Evolutionary conservation across 2,797 vertebrate species (phyloP), one percentile per base, ranked within the genome.

Genomic region (Tympanoctomys barrerae): DNA sequence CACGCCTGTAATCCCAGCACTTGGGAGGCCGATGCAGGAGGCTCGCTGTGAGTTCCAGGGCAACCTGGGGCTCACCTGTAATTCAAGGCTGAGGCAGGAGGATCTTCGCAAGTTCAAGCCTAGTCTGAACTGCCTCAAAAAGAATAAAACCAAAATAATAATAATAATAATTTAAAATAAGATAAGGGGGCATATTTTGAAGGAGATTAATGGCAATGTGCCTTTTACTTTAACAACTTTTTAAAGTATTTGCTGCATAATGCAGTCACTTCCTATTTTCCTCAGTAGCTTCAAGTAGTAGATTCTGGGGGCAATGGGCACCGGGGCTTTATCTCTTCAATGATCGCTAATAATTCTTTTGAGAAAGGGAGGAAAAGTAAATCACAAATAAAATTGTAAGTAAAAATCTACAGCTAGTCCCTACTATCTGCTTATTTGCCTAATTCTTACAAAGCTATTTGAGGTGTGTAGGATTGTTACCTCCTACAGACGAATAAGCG

Each of bases 401-500:
- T 87, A n/a, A 92, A 92, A 79, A 90, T 52, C 62, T 73, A 92
- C 36, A 78, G 5, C 28, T 18, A 49, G 39, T 11, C 7, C 77
- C 22, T 26, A 78, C 71, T 46, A 95, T 62, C 33, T 59, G 26
- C 3, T 54, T 61, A 46, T 79, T 59, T 28, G 19, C 46, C 28
- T 66, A 75, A 70, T 80, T 71, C 46, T 90, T 46, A 42, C 22
- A 78, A 84, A 42, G 46, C 36, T 54, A 89, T 92, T 31, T n/a
- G 19, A 94, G 80, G 31, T 62, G 19, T 71, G 36, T 83, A 92
- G 26, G 64, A 49, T 62, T 96, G 90, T 87, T 78, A 87, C 80
- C 70, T 26, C 36, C 81, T 71, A 77, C 33, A 83, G 18, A 94
- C 46, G 78, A 73, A 42, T n/a, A 96, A 87, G 64, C 52, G 46